A percentile compares a stretch with the other conserved stretches of the same genome.
phyloP scores from a whole-genome alignment of 2,888 invertebrate species.

The Tetranychus piercei region DNA sequence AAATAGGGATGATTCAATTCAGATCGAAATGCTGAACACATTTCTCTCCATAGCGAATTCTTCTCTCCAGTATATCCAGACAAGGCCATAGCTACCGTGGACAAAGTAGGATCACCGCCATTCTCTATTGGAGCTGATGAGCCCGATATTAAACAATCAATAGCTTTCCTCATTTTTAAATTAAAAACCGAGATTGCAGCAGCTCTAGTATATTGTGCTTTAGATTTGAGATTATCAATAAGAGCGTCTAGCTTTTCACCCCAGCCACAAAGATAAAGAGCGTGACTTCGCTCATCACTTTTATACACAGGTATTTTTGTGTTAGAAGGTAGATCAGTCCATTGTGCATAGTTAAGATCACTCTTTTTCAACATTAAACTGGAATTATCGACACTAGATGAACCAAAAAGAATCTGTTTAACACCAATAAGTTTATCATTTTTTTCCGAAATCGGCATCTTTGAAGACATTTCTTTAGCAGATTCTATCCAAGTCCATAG shows the following conservation, averaged over 20 bases:
- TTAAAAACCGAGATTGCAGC: slow-evolving; percentile 81
- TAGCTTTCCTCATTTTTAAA: slow-evolving; percentile 59
- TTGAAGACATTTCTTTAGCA: background rate
- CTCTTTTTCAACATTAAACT: slow-evolving; percentile 2
- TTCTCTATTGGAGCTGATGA: slow-evolving; percentile 33
- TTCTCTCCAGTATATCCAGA: slow-evolving; percentile 64
- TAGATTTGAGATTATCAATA: slow-evolving; percentile 30
- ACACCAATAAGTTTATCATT: slow-evolving; percentile 10
- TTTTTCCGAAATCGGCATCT: background rate
- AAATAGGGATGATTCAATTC: slow-evolving; percentile 75
- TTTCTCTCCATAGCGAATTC: slow-evolving; percentile 55
- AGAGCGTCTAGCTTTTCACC: slow-evolving; percentile 47
- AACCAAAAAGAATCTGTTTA: background rate
- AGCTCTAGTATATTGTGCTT: slow-evolving; percentile 57
- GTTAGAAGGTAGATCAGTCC: background rate
- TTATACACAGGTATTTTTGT: background rate
- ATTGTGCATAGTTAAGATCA: slow-evolving; percentile 9
- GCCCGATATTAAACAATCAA: slow-evolving; percentile 63
- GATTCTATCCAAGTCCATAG: slow-evolving; percentile 14
- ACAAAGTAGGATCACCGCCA: slow-evolving; percentile 31
- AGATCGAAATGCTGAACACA: slow-evolving; percentile 50
- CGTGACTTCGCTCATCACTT: slow-evolving; percentile 11
- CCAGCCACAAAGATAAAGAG: slow-evolving; percentile 58
- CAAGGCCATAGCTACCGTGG: slow-evolving; percentile 54
- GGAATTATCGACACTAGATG: background rate